phyloP scores from a whole-genome alignment of 2,797 vertebrate species.

The Phrynocephalus guinanensis region DNA sequence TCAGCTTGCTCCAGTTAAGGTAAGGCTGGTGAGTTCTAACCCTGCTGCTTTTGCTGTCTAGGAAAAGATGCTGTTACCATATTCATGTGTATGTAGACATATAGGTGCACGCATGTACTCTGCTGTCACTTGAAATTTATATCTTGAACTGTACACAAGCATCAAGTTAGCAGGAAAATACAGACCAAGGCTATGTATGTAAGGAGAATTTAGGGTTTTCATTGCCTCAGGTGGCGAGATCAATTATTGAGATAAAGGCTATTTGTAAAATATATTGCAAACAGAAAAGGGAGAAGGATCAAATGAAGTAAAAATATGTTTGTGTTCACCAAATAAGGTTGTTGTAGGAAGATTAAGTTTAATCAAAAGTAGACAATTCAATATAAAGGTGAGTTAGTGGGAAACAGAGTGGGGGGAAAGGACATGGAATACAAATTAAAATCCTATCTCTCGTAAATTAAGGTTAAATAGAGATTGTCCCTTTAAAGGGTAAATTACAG shows the following conservation, averaged over 20 bases:
- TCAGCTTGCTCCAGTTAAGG: slow-evolving; percentile 83
- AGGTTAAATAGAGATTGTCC: background rate
- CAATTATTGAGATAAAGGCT: background rate
- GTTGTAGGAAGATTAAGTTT: background rate
- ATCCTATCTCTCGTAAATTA: background rate
- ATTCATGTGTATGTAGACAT: background rate
- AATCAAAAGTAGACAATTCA: background rate
- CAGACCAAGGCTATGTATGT: background rate
- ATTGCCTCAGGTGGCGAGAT: background rate
- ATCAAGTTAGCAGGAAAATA: background rate
- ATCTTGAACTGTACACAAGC: background rate
- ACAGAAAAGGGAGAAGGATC: background rate
- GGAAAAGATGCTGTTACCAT: background rate
- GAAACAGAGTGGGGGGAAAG: background rate
- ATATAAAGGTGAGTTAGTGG: background rate
- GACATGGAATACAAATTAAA: background rate
- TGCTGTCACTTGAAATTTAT: background rate
- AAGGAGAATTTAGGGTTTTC: background rate
- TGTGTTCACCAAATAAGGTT: background rate
- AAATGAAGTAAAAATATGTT: background rate
- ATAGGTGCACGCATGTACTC: background rate
- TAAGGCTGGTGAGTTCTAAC: slow-evolving; percentile 62
- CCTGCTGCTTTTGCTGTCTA: background rate
- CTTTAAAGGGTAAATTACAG: background rate
- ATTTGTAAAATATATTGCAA: background rate